Evolutionary conservation across 1,140 invertebrate species (phyloP).

Genomic region (Zaprionus taronus): DNA sequence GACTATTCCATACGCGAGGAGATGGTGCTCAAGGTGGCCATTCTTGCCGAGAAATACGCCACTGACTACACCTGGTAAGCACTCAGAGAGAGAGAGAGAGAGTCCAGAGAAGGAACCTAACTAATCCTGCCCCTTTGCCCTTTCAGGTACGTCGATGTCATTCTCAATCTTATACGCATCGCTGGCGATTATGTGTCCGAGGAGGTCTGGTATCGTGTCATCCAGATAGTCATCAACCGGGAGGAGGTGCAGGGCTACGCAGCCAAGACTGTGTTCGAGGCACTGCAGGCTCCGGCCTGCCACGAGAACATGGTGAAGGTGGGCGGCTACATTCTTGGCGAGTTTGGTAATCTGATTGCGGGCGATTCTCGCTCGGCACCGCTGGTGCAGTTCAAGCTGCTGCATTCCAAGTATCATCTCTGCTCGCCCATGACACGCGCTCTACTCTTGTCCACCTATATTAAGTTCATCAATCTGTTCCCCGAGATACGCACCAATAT

Average conservation of each 20-base stretch:
- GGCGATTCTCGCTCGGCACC: slow-evolving; percentile 99
- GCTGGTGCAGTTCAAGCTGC: slow-evolving; percentile 96
- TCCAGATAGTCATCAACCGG: slow-evolving; percentile 99
- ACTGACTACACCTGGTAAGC: slow-evolving; percentile 98
- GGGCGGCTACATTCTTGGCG: slow-evolving; percentile 99
- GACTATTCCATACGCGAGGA: slow-evolving; percentile 99
- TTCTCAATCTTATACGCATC: slow-evolving; percentile 99
- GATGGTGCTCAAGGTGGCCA: slow-evolving; percentile 99
- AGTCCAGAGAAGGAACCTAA: neutral
- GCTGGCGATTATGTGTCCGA: slow-evolving; percentile 99
- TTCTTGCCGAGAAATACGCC: slow-evolving; percentile 99
- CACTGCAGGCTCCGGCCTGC: slow-evolving; percentile 98
- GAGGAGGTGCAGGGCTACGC: slow-evolving; percentile 99
- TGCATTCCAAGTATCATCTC: slow-evolving; percentile 99
- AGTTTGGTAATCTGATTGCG: slow-evolving; percentile 99
- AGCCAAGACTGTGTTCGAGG: slow-evolving; percentile 99
- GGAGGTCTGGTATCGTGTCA: slow-evolving; percentile 99
- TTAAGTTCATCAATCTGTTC: slow-evolving; percentile 99
- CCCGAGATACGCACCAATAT: slow-evolving; percentile 99
- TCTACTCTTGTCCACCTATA: slow-evolving; percentile 98
- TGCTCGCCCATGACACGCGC: slow-evolving; percentile 98
- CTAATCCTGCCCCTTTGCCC: slow-evolving; percentile 7
- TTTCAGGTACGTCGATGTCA: slow-evolving; percentile 95
- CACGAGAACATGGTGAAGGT: slow-evolving; percentile 99
- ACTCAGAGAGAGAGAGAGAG: neutral